These are phyloP conservation scores for Eristalinus sepulchralis DNA, from an alignment of 2,888 invertebrate species.

Conservation along the genomic window DNA sequence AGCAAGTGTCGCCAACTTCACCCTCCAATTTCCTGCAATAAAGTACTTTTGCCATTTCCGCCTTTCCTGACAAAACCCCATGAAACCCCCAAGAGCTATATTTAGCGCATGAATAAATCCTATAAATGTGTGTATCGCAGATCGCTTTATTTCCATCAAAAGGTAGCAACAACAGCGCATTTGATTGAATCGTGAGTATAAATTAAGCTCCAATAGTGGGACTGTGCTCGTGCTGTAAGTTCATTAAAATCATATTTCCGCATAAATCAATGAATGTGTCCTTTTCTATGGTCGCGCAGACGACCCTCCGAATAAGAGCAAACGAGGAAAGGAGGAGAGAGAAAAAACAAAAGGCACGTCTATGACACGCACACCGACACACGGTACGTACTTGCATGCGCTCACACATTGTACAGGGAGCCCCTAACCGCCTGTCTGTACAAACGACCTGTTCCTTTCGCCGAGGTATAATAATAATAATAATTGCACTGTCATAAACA, in stretches of 20 bases:
- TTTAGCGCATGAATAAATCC: neutral
- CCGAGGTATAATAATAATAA: slow-evolving; percentile 53
- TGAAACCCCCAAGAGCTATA: slow-evolving; percentile 1
- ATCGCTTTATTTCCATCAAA: neutral
- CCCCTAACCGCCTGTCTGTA: slow-evolving; percentile 11
- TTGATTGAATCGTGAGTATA: slow-evolving; percentile 59
- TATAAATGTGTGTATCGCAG: neutral
- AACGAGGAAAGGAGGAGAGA: neutral
- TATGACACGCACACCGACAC: slow-evolving; percentile 19
- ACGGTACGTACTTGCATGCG: neutral
- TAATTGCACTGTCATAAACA: slow-evolving; percentile 66
- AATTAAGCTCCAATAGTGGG: slow-evolving; percentile 60
- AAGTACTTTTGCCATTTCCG: slow-evolving; percentile 19
- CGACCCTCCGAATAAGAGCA: slow-evolving; percentile 13
- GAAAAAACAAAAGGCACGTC: slow-evolving; percentile 2
- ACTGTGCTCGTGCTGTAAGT: slow-evolving; percentile 64
- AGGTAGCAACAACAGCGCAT: slow-evolving; percentile 18
- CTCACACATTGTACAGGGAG: neutral
- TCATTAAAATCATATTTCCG: slow-evolving; percentile 68
- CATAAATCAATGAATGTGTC: slow-evolving; percentile 65
- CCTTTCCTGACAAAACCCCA: slow-evolving; percentile 17
- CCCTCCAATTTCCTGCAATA: slow-evolving; percentile 11
- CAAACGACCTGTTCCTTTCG: slow-evolving; percentile 44
- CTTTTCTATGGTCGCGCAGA: slow-evolving; percentile 38
- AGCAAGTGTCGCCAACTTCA: slow-evolving; percentile 26